Evolutionary conservation across 2,888 invertebrate species (phyloP), one percentile per base, ranked within the genome.

Genomic region (Chalcis sispes): DNA sequence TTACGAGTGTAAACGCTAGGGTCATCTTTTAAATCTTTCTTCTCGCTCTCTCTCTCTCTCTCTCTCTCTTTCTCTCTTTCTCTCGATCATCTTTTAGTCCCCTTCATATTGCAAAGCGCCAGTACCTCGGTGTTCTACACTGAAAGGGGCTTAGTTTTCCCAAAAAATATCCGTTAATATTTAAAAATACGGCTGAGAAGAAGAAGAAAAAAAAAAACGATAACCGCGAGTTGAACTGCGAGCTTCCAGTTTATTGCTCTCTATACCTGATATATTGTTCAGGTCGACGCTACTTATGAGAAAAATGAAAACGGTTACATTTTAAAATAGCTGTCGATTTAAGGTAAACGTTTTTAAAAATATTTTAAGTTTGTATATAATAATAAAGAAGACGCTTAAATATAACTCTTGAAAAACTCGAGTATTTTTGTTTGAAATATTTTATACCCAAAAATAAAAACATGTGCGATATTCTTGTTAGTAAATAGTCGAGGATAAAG

Each of bases 151-250:
- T 13, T 42, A 13, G 15, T 15, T 42, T 75, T 75, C 46, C 59
- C 42, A 52, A 72, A 72, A 77, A 75, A 72, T n/a, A n/a, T 77
- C 67, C 77, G 77, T 77, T 77, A 59, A 59, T 56, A 62, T 58
- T 77, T 64, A 65, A 62, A 75, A 58, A 40, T 15, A 32, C 40
- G 40, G 5, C 8, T 64, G 48, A 56, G 40, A 67, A 46, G 4
- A 20, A 20, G 20, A 50, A 50, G 20, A 50, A 50, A 18, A 46
- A 8, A 56, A 52, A 27, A 18, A 46, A 46, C 42, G 20, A 23
- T 5, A 32, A 64, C 20, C 13, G 29, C 15, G 64, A 62, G 23
- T 4, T 18, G n/a, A 48, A 27, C 20, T 40, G 61, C 46, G 23
- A 20, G 40, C 64, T 69, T 48, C 29, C 52, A 23, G 23, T 52